Evolutionary conservation across 2,888 invertebrate species (phyloP), one percentile per base, ranked within the genome.

Genomic region (Biston stratarius): DNA sequence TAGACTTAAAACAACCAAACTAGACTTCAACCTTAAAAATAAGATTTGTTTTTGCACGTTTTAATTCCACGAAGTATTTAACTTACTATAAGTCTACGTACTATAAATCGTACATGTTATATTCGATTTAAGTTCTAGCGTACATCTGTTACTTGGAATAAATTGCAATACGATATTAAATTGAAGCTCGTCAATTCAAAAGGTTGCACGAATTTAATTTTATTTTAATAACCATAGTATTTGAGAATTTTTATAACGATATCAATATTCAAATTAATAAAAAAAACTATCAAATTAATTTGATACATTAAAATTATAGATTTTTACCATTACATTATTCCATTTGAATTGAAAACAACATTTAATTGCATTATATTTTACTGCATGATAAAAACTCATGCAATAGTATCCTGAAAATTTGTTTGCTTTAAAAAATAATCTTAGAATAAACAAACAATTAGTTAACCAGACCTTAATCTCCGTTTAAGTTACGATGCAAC

Each of bases 401-500:
- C 24, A 24, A n/a, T n/a, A n/a, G n/a, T n/a, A n/a, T 24, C 24
- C 24, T 1, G 1, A 24, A 24, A 24, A 24, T 24, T 24, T 24
- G n/a, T n/a, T n/a, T n/a, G n/a, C 5, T 53, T 3, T 10, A 15
- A 40, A 42, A 42, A 40, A 15, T 12, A 42, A 9, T 38, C 10
- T 44, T 9, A 11, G 36, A 45, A 14, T 34, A 33, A 47, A 58
- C 15, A 15, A 48, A 15, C 47, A 8, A 38, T 49, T 33, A 49
- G 11, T 56, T 55, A 78, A 70, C 66, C 62, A 61, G 58, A 67
- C 70, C 70, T 79, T 76, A 80, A 78, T 53, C 73, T 70, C 70
- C 71, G 81, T 66, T 74, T 76, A 77, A 77, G 71, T 77, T 67
- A 64, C 53, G 61, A 76, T 75, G 76, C 73, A 71, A 70, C 73